Base-by-base conservation (phyloP, 2,888 invertebrate species). In the Hydrotaea cyrtoneurina region DNA sequence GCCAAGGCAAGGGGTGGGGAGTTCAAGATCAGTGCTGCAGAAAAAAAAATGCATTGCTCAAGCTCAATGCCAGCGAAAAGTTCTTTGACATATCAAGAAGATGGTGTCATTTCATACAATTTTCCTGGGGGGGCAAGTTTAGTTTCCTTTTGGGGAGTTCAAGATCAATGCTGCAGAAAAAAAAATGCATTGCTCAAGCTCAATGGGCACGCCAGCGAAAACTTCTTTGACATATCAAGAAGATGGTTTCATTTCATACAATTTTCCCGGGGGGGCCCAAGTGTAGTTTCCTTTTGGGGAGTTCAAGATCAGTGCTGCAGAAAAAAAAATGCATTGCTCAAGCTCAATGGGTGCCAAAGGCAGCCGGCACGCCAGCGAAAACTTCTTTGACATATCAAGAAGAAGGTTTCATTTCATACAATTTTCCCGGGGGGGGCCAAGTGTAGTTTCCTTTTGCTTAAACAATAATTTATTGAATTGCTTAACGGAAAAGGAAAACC, bases 1-100 rank as follows among this genome's bases (percentile, higher is more conserved):
- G 26, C 15, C 15, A 2, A 17, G 13, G 4, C 8, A 39, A 31
- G 64, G 64, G 31, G 59, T 62, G 26, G 0, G 23, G 26, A 62
- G 36, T 36, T 36, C 36, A 36, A 59, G 19, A 26, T 13, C 23
- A 59, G 3, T 10, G 11, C 0, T 43, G 66, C 43, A 66, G 4
- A 66, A 59, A 39, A 15, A 26, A 23, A 39, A 43, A 21, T 66
- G 43, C 66, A 66, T 64, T 19, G 39, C 39, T 62, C 62, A 62
- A 31, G 26, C 13, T n/a, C n/a, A 26, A 66, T 36, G 36, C n/a
- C 53, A 53, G 53, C n/a, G 23, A 19, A 11, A 19, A 11, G 23
- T 19, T 19, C 11, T 57, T 1, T 57, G 21, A 57, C 21, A 57
- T 10, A 36, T n/a, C n/a, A 19, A 55, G 21, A 21, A 19, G 57